A percentile compares a stretch with the other conserved stretches of the same genome.
These are phyloP conservation scores for Holocentrus rufus DNA, from an alignment of 2,797 vertebrate genomes.

Conservation along the genomic window DNA sequence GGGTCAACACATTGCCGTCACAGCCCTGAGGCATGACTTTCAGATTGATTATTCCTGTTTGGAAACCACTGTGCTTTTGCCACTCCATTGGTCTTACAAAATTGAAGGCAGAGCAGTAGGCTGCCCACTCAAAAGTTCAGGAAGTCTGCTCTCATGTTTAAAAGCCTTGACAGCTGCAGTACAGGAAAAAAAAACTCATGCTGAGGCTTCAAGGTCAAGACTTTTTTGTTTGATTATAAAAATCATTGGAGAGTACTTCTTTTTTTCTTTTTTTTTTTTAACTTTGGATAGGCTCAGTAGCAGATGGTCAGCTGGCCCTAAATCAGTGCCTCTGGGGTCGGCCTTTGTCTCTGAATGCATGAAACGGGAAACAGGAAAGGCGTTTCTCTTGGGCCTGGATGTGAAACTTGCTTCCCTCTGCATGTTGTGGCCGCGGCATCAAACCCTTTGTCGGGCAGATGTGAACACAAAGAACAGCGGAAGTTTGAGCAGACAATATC, in stretches of 20 bases:
- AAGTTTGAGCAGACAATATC: conserved; percentile 45
- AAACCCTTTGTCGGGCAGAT: conserved; percentile 63
- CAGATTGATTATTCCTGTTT: conserved; percentile 55
- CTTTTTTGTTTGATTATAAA: background rate
- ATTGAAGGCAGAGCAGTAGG: conserved; percentile 15
- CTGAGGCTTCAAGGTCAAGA: background rate
- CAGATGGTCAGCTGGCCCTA: conserved; percentile 25
- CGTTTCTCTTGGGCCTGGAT: conserved; percentile 62
- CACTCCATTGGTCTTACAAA: conserved; percentile 23
- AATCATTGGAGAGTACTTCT: background rate
- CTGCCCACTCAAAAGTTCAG: conserved; percentile 10
- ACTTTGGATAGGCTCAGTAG: conserved; percentile 34
- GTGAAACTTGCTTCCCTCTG: conserved; percentile 72
- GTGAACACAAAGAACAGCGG: conserved; percentile 63
- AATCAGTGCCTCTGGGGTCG: conserved; percentile 15
- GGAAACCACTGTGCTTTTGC: conserved; percentile 27
- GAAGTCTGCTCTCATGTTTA: conserved; percentile 13
- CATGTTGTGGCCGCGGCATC: conserved; percentile 49
- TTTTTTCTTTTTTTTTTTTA: conserved; percentile 12
- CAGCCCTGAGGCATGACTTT: conserved; percentile 31
- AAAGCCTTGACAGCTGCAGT: background rate
- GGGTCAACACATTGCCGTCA: conserved; percentile 51
- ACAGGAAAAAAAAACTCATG: too few species aligned
- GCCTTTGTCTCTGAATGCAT: conserved; percentile 34
- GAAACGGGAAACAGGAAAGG: conserved; percentile 68